Conservation (phyloP, 2,797 vertebrate species). For the Borostomias antarcticus region DNA sequence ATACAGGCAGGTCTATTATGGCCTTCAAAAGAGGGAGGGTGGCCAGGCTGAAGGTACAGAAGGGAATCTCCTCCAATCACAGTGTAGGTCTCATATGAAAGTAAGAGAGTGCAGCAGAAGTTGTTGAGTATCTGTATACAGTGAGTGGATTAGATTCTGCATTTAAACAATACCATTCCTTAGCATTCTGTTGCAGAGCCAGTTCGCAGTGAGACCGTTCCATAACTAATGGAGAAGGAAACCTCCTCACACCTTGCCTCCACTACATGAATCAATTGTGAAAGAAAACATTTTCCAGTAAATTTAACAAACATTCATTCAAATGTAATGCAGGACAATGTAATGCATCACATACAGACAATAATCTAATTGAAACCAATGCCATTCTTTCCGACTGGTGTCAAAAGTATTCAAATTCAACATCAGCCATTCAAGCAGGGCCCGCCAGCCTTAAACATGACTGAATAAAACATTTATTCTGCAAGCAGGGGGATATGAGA, state of each 20-base stretch:
- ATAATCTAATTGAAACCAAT: conserved; percentile 50
- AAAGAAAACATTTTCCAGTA: conserved; percentile 39
- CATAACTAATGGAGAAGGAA: conserved; percentile 33
- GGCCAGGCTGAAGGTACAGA: conserved; percentile 36
- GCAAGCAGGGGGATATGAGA: conserved; percentile 31
- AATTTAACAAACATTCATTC: conserved; percentile 53
- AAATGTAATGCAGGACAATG: conserved; percentile 41
- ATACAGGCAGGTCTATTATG: too few species aligned
- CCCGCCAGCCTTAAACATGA: conserved; percentile 26
- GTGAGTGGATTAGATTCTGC: neutral
- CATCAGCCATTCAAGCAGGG: conserved; percentile 40
- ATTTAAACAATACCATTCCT: conserved; percentile 5
- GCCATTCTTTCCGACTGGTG: conserved; percentile 35
- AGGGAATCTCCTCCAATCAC: conserved; percentile 35
- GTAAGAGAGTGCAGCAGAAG: neutral
- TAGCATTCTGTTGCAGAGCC: conserved; percentile 18
- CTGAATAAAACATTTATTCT: conserved; percentile 63
- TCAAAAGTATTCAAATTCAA: conserved; percentile 60
- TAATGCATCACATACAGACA: conserved; percentile 2
- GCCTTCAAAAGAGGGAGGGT: conserved; percentile 38
- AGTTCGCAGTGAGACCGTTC: conserved; percentile 29
- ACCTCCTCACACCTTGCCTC: conserved; percentile 35
- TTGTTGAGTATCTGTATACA: neutral
- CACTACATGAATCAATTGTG: conserved; percentile 50
- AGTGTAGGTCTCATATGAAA: neutral